These are phyloP conservation scores for Nannobrachium achirus DNA, from an alignment of 2,113 vertebrate species.

Conservation along the genomic window DNA sequence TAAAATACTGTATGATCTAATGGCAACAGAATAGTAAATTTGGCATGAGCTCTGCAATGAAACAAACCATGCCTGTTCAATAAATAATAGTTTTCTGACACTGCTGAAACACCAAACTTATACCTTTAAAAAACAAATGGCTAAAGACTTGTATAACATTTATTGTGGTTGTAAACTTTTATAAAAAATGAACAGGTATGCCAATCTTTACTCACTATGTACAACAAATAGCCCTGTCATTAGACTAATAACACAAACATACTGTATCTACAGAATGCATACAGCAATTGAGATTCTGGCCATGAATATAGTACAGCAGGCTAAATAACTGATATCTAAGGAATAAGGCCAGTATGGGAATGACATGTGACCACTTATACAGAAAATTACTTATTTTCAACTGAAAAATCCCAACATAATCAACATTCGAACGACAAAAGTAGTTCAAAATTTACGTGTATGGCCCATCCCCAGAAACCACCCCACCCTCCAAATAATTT, in stretches of 20 bases:
- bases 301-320: conserved; percentile 24
- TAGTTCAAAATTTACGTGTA: not conserved
- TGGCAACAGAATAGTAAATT: not conserved
- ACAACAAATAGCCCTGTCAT: conserved; percentile 26
- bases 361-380: not conserved
- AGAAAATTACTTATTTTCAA: not conserved
- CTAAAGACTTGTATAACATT: not conserved
- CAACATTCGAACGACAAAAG: not conserved
- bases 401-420: not conserved
- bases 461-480: not conserved
- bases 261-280: conserved; percentile 21
- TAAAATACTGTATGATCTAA: not conserved
- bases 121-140: not conserved
- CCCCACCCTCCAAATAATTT: not conserved
- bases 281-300: conserved; percentile 1
- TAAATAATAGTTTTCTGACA: conserved; percentile 32
- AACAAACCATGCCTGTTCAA: conserved; percentile 14
- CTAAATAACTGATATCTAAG: not conserved
- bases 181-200: conserved; percentile 41
- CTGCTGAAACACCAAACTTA: not conserved
- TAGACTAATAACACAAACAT: conserved; percentile 33
- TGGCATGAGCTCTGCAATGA: not conserved
- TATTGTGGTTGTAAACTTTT: conserved; percentile 37
- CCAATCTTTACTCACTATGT: conserved; percentile 22
- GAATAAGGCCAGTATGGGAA: conserved; percentile 2